Conservation (phyloP, 2,797 vertebrate genomes). For the Pseudochirops cupreus region DNA sequence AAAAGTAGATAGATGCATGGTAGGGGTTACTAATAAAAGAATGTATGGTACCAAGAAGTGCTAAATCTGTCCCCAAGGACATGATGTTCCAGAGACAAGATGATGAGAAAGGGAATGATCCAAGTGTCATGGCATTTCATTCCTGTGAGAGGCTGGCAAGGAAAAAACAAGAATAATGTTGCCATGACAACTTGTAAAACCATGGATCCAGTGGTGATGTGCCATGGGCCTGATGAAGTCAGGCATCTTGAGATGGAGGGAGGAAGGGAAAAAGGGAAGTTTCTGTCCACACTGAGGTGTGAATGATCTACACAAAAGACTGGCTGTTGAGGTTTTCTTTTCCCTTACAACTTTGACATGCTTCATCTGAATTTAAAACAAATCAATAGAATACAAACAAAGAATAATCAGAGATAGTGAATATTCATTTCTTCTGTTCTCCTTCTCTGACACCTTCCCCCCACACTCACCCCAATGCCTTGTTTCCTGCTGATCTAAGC, state of each 20-base stretch:
- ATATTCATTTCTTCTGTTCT: neutral
- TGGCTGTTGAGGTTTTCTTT: slow-evolving; percentile 21
- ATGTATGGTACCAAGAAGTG: neutral
- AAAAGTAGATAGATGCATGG: slow-evolving; percentile 19
- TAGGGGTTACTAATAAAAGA: neutral
- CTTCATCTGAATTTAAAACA: slow-evolving; percentile 19
- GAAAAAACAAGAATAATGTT: slow-evolving; percentile 60
- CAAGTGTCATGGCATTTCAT: slow-evolving; percentile 56
- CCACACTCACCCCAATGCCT: neutral
- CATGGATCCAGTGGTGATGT: neutral
- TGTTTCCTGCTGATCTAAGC: neutral
- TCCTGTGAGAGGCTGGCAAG: slow-evolving; percentile 58
- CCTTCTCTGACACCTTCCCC: neutral
- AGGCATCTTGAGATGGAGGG: slow-evolving; percentile 39
- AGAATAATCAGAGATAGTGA: neutral
- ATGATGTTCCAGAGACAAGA: slow-evolving; percentile 45
- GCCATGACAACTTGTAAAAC: slow-evolving; percentile 70
- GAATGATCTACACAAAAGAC: neutral
- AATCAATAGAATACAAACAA: neutral
- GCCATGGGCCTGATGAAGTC: slow-evolving; percentile 2
- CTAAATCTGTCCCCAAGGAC: neutral
- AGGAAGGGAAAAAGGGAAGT: slow-evolving; percentile 4
- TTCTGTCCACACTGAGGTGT: neutral
- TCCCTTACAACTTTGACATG: slow-evolving; percentile 10
- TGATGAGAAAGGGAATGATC: slow-evolving; percentile 32